Evolutionary conservation across 37 sponge, comb jelly and placozoan species (phyloP), one percentile per base, ranked within the genome.

Genomic region (Petrosia ficiformis): DNA sequence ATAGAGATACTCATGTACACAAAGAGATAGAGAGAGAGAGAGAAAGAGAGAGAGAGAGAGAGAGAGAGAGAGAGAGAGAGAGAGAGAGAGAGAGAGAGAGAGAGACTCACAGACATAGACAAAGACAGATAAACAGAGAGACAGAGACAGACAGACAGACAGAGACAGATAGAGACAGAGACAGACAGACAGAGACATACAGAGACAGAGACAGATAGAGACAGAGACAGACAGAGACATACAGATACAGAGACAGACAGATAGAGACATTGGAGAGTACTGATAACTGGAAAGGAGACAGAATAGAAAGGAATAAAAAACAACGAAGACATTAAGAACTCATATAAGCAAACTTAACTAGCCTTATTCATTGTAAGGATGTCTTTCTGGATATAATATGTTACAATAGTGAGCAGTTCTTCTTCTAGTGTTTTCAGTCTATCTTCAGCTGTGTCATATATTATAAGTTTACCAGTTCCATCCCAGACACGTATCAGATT

Each of bases 401-500:
- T 76, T 1, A 74, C 91, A 16, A 90, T 56, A 2, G 37, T 42
- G 37, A 85, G 69, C 26, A 90, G 75, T 57, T 85, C 86, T 25
- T 65, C 56, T 76, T 90, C 86, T 29, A 90, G 65, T 16, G 32
- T 22, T 57, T 61, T 39, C 56, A 85, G 71, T 35, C 82, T 82
- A 48, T 77, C 70, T 39, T 78, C 64, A 39, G 82, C 82, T 32
- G 65, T 54, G 65, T 90, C 91, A 37, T 90, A 90, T 26, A 90
- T 44, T 6, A 90, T 73, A 56, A 24, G 39, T n/a, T 59, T 59
- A 0, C 91, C 91, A 5, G 42, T 58, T 29, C 37, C 63, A 68
- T 93, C 94, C 57, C 76, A 48, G 34, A 93, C 93, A 2, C 32
- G 42, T 30, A 89, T 66, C 3, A 76, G 80, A 26, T 76, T 86